Percentiles rank a stretch among this genome's conserved stretches.
Evolutionary conservation across 2,888 invertebrate species (phyloP).

Genomic region (Heliconius sara): DNA sequence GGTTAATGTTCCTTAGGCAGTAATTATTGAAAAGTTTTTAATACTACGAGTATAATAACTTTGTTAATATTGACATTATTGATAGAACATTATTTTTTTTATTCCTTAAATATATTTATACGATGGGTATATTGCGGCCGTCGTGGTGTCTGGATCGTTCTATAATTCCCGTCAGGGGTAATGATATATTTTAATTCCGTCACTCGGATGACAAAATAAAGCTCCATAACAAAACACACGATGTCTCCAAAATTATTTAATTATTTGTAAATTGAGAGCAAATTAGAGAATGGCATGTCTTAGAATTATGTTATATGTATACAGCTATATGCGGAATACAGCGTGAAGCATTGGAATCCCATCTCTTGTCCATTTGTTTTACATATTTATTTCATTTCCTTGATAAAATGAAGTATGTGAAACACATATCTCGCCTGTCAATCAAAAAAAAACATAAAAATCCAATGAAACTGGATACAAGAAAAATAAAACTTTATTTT

Average conservation of each 20-base stretch:
- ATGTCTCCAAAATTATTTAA: not conserved
- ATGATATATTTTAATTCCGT: no score
- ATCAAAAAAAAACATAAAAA: no score
- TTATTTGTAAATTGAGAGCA: not conserved
- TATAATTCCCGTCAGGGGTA: not conserved
- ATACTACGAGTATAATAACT: not conserved
- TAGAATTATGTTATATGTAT: not conserved
- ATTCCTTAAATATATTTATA: not conserved
- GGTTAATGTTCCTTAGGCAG: not conserved
- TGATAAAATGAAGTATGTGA: no score
- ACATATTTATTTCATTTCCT: no score
- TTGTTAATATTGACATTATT: not conserved
- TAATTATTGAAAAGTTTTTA: constrained; percentile 1
- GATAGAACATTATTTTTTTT: not conserved
- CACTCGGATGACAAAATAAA: not conserved
- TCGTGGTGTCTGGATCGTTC: not conserved
- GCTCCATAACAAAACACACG: not conserved
- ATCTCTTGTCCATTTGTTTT: no score
- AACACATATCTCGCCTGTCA: no score
- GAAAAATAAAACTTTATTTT: not conserved
- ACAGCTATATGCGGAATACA: no score
- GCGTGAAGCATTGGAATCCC: no score
- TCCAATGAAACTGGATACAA: not conserved
- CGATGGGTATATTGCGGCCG: not conserved
- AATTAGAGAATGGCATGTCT: not conserved